Percentiles rank a stretch among this genome's conserved stretches.
Conservation (phyloP, 1,140 invertebrate species). For the Caenorhabditis brenneri region DNA sequence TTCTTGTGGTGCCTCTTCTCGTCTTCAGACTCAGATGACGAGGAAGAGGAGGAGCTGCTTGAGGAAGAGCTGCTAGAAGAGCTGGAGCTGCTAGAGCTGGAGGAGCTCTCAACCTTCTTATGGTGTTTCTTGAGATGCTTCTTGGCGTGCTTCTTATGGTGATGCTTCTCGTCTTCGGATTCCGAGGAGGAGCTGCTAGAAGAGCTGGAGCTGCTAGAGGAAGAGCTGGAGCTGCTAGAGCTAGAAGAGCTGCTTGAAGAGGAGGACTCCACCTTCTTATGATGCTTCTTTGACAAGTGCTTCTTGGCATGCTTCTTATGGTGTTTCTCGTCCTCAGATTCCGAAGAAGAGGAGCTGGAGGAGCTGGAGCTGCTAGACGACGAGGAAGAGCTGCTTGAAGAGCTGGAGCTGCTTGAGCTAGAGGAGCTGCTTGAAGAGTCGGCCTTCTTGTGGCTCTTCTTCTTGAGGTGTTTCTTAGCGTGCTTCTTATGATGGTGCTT, state of each 20-base stretch:
- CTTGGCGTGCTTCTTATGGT: slow-evolving; percentile 19
- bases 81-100: background rate
- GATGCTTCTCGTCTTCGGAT: slow-evolving; percentile 1
- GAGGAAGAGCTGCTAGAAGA: background rate
- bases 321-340: slow-evolving; percentile 4
- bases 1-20: background rate
- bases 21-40: background rate
- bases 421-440: background rate
- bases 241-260: background rate
- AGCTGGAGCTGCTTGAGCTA: background rate
- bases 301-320: slow-evolving; percentile 18
- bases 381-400: background rate
- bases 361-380: background rate
- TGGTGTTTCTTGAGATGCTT: slow-evolving; percentile 12
- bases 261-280: background rate
- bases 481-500: slow-evolving; percentile 10
- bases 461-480: slow-evolving; percentile 5
- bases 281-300: background rate
- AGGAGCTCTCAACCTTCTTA: background rate
- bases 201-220: background rate
- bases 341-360: background rate
- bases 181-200: background rate
- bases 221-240: background rate
- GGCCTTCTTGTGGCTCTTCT: slow-evolving; percentile 11
- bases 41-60: background rate